phyloP scores from a whole-genome alignment of 2,113 vertebrate species.

The Crotalus horridus region DNA sequence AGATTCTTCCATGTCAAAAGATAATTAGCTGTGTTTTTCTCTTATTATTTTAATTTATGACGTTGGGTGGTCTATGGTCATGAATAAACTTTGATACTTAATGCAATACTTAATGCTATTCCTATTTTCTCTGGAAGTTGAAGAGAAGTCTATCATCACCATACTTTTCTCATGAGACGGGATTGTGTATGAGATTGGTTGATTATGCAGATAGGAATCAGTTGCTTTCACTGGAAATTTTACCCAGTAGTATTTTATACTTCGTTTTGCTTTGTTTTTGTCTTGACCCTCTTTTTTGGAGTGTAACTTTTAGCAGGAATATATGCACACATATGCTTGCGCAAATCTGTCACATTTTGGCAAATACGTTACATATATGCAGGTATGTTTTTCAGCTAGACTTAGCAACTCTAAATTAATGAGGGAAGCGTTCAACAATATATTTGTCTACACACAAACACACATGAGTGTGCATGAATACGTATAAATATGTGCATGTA shows the following conservation, averaged over 20 bases:
- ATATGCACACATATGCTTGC: neutral
- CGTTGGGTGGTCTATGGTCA: neutral
- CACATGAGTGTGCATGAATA: neutral
- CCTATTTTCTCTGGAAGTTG: neutral
- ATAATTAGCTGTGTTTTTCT: neutral
- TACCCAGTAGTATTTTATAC: neutral
- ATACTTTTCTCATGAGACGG: neutral
- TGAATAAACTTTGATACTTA: neutral
- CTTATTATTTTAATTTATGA: neutral
- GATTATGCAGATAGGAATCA: neutral
- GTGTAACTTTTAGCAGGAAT: neutral
- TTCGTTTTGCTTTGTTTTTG: neutral
- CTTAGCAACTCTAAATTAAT: neutral
- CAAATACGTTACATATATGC: neutral
- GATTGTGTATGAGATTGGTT: neutral
- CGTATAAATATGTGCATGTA: neutral
- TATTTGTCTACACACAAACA: neutral
- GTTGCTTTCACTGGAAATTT: neutral
- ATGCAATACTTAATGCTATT: neutral
- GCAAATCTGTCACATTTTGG: neutral
- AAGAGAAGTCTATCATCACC: neutral
- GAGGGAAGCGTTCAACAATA: neutral
- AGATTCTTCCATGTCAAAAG: neutral
- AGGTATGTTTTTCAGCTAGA: neutral
- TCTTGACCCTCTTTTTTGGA: neutral